Evolutionary conservation across 1,140 invertebrate species (phyloP), one percentile per base, ranked within the genome.

Genomic region (Scaptomyza montana): DNA sequence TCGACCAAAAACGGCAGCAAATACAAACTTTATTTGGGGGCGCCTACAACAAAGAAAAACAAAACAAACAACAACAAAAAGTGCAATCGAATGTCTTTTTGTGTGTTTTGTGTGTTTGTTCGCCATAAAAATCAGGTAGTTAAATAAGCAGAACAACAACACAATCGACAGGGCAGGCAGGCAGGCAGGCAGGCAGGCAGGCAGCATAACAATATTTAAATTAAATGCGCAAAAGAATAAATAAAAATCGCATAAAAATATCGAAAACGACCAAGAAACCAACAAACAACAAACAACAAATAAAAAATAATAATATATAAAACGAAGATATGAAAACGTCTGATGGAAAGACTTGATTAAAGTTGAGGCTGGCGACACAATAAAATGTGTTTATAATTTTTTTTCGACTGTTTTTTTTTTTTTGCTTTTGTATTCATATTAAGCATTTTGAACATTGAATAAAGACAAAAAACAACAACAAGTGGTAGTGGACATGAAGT

Each of bases 181-280:
- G 16, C 28, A 30, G 39, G 45, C 56, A 53, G 25, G n/a, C n/a
- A n/a, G 16, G 16, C 16, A 16, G 16, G 16, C 28, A 30, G 39
- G 45, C 56, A 53, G 25, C 66, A 41, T 7, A 36, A 36, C 33
- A 36, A 36, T 71, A 74, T 70, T 70, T 49, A 86, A 86, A 78
- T 81, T 51, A 76, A 81, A 82, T 78, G 68, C 75, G 75, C 71
- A 78, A 86, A 76, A 78, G 71, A 78, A 67, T 87, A 81, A 50
- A 80, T 77, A 77, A 74, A 63, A 77, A 67, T 62, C 70, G 63
- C 59, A 65, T 55, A 59, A 68, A 77, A 63, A 73, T 43, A 53
- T 63, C 16, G 60, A 53, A 60, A 53, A 49, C 10, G 9, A 41
- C 10, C 5, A 49, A 28, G 36, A 69, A 69, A 62, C 50, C 19